Evolutionary conservation across 1,140 invertebrate genomes (phyloP), one percentile per base, ranked within the genome.

Genomic region (Cyclina sinensis): DNA sequence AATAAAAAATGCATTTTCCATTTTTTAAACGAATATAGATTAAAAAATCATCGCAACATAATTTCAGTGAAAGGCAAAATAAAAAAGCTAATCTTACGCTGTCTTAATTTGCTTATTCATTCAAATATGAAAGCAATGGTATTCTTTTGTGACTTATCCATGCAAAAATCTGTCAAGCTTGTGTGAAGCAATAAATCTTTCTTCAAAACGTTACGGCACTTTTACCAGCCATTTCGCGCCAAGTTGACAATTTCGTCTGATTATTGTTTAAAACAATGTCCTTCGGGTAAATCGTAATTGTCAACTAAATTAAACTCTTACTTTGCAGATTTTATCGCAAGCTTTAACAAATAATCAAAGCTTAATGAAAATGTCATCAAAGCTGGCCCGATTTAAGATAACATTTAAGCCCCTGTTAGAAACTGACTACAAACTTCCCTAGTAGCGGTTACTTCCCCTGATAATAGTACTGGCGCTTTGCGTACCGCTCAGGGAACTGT

Each of bases 211-310:
- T 48, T 70, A 68, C 59, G 24, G 7, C 21, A 48, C 24, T 35
- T 83, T 83, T 83, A 83, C 81, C 43, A 70, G 32, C 81, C 39
- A 83, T 83, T 83, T 83, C 46, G 81, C 81, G 43, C 59, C 11
- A 48, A 68, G 21, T 32, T 70, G 81, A 62, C 81, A 83, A 48
- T 48, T 65, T 46, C n/a, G 54, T 70, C 59, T 70, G 37, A 35
- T 70, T 46, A 83, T 83, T 83, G 57, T 70, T 68, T 83, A 83
- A 83, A 83, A 83, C 81, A 83, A 83, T 83, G 59, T 46, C 59
- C 81, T 65, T 21, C 59, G 62, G 81, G 81, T 68, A 59, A 83
- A 46, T 39, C 24, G 16, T 70, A 37, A 70, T 37, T 70, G 65
- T 16, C 65, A 37, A 37, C 14, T 32, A 21, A 18, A 27, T 16